phyloP scores from a whole-genome alignment of 2,797 vertebrate species.

The Hydrophis major region DNA sequence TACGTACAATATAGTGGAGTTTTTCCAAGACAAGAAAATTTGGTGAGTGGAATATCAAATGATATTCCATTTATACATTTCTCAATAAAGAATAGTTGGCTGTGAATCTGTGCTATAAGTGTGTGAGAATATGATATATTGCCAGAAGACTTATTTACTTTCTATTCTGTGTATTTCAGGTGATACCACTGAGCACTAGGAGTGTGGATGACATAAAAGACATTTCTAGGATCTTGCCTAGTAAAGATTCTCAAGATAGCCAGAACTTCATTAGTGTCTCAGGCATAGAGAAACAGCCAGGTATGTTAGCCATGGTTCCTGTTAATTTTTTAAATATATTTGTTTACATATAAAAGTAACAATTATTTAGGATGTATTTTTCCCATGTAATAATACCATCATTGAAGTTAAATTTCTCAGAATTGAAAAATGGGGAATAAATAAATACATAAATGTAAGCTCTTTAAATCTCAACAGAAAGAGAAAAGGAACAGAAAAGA shows the following conservation, averaged over 20 bases:
- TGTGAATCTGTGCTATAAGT: not conserved
- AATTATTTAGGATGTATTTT: not conserved
- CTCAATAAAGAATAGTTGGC: not conserved
- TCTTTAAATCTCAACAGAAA: not conserved
- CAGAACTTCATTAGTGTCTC: constrained; percentile 70
- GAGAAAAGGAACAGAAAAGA: not conserved
- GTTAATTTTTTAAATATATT: not conserved
- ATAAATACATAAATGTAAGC: not conserved
- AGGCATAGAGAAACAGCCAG: constrained; percentile 71
- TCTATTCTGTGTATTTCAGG: constrained; percentile 65
- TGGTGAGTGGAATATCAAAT: not conserved
- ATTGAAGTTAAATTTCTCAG: not conserved
- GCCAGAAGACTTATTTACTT: not conserved
- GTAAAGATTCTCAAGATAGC: constrained; percentile 70
- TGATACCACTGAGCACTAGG: constrained; percentile 75
- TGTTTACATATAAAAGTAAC: not conserved
- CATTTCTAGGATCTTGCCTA: constrained; percentile 64
- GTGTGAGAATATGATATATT: not conserved
- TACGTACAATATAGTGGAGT: not conserved
- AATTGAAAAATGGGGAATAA: not conserved
- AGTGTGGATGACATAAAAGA: constrained; percentile 72
- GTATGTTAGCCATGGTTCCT: constrained; percentile 61
- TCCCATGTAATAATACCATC: not conserved
- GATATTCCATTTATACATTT: not conserved
- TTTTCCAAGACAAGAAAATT: not conserved